Conservation (phyloP, 1,140 invertebrate genomes). For the Temnothorax curvispinosus region DNA sequence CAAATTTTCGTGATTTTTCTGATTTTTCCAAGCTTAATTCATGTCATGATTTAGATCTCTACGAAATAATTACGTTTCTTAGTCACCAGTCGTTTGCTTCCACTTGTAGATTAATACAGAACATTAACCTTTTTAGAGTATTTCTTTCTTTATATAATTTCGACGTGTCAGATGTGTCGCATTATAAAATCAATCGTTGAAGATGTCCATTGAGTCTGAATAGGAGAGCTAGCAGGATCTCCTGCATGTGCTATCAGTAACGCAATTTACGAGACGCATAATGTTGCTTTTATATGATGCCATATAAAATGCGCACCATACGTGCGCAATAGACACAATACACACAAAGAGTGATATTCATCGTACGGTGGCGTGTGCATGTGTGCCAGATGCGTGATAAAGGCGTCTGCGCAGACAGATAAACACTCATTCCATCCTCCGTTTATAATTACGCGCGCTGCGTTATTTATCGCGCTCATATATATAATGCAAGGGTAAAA, state of each 20-base stretch:
- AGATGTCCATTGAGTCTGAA: slow-evolving; percentile 9
- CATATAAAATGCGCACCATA: neutral
- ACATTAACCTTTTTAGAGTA: neutral
- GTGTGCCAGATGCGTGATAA: slow-evolving; percentile 63
- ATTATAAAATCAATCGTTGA: slow-evolving; percentile 33
- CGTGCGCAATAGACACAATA: neutral
- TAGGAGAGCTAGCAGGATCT: slow-evolving; percentile 35
- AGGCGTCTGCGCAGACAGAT: slow-evolving; percentile 73
- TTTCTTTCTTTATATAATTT: neutral
- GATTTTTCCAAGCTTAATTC: neutral
- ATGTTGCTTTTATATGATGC: slow-evolving; percentile 70
- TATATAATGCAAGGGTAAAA: slow-evolving; percentile 72
- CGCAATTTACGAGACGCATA: slow-evolving; percentile 70
- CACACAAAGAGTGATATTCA: neutral
- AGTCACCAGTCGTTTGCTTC: neutral
- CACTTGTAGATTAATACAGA: too few relatives aligned
- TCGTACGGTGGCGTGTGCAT: neutral
- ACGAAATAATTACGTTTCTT: neutral
- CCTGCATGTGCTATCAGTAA: slow-evolving; percentile 63
- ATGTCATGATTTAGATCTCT: neutral
- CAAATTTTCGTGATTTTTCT: neutral
- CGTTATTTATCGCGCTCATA: slow-evolving; percentile 74
- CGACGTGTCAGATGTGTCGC: neutral
- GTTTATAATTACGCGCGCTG: slow-evolving; percentile 74
- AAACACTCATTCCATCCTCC: slow-evolving; percentile 72